Evolutionary conservation across 2,113 vertebrate genomes (phyloP).

Genomic region (Crotophaga sulcirostris): DNA sequence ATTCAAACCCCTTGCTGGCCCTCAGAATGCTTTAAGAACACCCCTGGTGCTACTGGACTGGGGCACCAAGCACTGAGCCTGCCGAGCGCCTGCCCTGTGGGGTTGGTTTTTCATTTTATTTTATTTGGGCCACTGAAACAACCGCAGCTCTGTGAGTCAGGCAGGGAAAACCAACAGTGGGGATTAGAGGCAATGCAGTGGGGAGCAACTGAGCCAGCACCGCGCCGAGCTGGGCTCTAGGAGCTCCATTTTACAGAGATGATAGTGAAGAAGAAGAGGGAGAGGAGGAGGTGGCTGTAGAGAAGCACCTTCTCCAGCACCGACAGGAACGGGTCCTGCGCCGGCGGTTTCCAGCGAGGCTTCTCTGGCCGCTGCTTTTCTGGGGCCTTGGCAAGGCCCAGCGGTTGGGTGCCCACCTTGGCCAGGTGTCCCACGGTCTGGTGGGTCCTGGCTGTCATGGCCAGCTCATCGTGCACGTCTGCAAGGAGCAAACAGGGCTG

Average conservation of each 20-base stretch:
- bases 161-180: background rate
- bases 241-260: conserved; percentile 43
- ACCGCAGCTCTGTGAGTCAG: background rate
- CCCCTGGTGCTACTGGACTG: background rate
- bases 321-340: background rate
- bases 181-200: background rate
- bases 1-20: background rate
- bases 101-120: background rate
- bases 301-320: conserved; percentile 50
- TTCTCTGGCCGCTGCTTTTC: background rate
- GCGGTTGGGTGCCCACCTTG: background rate
- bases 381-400: background rate
- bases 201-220: background rate
- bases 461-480: accelerated
- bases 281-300: conserved; percentile 40
- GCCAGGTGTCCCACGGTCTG: accelerated
- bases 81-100: accelerated
- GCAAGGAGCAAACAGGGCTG: background rate
- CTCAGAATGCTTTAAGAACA: background rate
- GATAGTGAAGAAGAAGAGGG: background rate
- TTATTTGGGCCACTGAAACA: background rate
- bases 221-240: background rate
- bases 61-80: background rate
- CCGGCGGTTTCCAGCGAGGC: accelerated
- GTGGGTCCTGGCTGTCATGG: accelerated